Conservation (phyloP, 2,797 vertebrate species). For the Psittacula derbiana region DNA sequence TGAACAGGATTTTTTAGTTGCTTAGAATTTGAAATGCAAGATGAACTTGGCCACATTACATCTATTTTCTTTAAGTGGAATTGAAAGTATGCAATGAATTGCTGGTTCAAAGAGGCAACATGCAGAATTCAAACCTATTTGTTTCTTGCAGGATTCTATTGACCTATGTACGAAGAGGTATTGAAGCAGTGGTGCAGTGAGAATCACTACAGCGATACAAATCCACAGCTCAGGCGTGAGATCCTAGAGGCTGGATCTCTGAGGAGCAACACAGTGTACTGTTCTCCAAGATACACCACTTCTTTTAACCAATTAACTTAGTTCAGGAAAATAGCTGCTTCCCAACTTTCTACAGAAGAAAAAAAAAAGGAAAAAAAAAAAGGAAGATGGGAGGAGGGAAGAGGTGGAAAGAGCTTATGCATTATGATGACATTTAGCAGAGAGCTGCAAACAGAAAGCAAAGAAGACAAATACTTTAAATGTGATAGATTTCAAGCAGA, state of each 20-base stretch:
- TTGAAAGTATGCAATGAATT: conserved; percentile 6
- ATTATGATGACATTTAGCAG: neutral
- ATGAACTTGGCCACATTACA: conserved; percentile 37
- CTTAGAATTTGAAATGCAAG: conserved; percentile 54
- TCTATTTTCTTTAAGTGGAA: conserved; percentile 35
- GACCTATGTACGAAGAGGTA: conserved; percentile 4
- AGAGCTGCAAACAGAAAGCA: conserved; percentile 16
- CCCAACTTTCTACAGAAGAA: neutral
- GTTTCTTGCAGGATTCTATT: conserved; percentile 34
- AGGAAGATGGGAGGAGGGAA: neutral
- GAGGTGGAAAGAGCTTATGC: neutral
- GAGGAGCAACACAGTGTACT: neutral
- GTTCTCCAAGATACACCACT: neutral
- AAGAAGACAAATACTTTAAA: conserved; percentile 20
- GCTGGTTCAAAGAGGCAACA: conserved; percentile 31
- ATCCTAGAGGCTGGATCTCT: neutral
- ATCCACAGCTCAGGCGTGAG: conserved; percentile 9
- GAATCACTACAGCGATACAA: neutral
- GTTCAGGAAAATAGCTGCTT: neutral
- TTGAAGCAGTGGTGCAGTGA: neutral
- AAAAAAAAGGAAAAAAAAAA: neutral
- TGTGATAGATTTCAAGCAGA: neutral
- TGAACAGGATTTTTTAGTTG: conserved; percentile 45
- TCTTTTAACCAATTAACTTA: neutral
- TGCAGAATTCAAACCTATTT: conserved; percentile 55